Evolutionary conservation across 2,888 invertebrate species (phyloP), one percentile per base, ranked within the genome.

Genomic region (Chrysina gloriosa): DNA sequence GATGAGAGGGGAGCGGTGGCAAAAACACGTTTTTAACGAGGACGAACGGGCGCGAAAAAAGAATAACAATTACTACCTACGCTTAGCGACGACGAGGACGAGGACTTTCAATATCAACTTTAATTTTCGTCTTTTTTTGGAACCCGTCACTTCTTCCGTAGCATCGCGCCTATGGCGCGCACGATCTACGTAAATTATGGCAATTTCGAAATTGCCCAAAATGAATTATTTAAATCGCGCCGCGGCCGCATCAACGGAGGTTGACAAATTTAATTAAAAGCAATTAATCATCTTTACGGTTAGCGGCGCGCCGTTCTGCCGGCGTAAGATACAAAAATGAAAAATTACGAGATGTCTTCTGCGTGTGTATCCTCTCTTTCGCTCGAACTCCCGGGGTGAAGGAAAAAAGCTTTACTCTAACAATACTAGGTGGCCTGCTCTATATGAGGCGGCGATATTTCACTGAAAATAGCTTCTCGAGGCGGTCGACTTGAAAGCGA

Each of bases 401-500:
- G 25, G 45, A 61, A 42, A 45, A 27, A 42, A 34, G 54, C 36
- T 27, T 50, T 25, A 48, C 29, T 61, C 25, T 42, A 50, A 42
- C 58, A 6, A 16, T 31, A 21, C 47, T 31, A 31, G 6, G 19
- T 7, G 9, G 16, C 16, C 27, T n/a, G n/a, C n/a, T 61, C 64
- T 61, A 48, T 67, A 61, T 56, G 66, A 50, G 58, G 25, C 48
- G 36, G 66, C 69, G 68, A 72, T 72, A 72, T 72, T 72, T 72
- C 58, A 69, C 65, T 58, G 29, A 9, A 58, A 71, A 71, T 71
- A 69, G 67, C 68, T 69, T 61, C 68, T 67, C 70, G 61, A 61
- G 48, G 68, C 67, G 67, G 31, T 3, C 6, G 16, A 7, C 23
- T 14, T 9, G 25, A 7, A 58, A 47, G 36, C 29, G 52, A 16